Percentiles rank a stretch among this genome's conserved stretches.
Conservation (phyloP, 2,797 vertebrate genomes). For the Acanthis flammea region DNA sequence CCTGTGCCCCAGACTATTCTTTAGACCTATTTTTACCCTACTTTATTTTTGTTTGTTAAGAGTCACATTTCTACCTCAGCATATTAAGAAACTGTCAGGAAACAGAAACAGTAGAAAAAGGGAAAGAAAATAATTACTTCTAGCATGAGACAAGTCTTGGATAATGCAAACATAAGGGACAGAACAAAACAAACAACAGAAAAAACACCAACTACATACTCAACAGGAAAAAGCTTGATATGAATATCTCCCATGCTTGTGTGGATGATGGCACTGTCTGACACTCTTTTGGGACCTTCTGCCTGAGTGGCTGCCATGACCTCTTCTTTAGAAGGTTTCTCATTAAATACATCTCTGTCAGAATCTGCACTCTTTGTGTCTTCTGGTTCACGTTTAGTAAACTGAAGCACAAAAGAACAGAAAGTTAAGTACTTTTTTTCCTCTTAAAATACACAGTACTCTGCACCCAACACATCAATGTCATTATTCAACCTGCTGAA, state of each 20-base stretch:
- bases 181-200: background rate
- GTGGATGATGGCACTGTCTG: constrained; percentile 96
- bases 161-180: background rate
- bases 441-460: background rate
- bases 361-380: constrained; percentile 97
- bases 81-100: background rate
- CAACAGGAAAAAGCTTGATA: constrained; percentile 95
- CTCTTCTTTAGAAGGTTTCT: constrained; percentile 98
- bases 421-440: background rate
- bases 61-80: background rate
- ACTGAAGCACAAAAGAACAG: constrained; percentile 74
- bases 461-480: background rate
- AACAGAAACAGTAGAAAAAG: background rate
- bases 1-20: background rate
- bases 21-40: background rate
- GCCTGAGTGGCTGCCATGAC: constrained; percentile 99
- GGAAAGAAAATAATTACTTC: background rate
- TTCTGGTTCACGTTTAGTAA: constrained; percentile 95
- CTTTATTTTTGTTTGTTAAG: background rate
- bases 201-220: constrained; percentile 81
- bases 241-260: constrained; percentile 99
- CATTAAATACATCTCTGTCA: constrained; percentile 97
- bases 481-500: background rate
- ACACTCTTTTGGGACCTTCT: constrained; percentile 96
- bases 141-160: background rate